phyloP scores from a whole-genome alignment of 2,797 vertebrate species.

The Peromyscus eremicus region DNA sequence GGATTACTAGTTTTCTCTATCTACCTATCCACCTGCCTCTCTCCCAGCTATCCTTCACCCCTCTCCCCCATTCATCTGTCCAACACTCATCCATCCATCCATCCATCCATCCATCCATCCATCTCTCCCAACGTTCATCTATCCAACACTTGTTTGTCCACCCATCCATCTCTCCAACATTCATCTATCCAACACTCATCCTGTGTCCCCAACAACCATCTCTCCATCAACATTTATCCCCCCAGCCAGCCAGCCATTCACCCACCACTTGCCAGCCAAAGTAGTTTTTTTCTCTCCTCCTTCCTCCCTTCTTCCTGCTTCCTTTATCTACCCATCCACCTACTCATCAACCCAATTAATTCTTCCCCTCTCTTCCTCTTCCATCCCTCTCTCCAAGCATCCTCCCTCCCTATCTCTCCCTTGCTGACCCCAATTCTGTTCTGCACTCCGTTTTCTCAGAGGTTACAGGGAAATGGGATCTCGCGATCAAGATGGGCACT shows the following conservation, averaged over 20 bases:
- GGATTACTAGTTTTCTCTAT: background rate
- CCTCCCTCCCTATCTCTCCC: background rate
- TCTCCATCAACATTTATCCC: background rate
- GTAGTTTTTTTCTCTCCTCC: background rate
- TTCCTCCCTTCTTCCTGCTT: background rate
- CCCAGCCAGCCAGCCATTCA: background rate
- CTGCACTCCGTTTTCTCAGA: background rate
- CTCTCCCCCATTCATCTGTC: too few species aligned
- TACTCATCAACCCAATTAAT: background rate
- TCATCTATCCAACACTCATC: background rate
- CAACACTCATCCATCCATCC: background rate
- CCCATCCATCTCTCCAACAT: background rate
- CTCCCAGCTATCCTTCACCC: background rate
- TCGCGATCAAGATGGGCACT: slow-evolving; percentile 84
- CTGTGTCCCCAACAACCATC: background rate
- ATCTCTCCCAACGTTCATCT: too few species aligned
- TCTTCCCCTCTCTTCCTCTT: background rate
- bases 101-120: background rate
- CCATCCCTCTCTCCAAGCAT: background rate
- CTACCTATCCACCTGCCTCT: background rate
- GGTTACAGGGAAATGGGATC: slow-evolving; percentile 67
- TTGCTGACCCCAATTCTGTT: background rate
- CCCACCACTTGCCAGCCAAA: background rate
- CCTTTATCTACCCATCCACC: too few species aligned
- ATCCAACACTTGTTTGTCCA: background rate